Conservation (phyloP, 2,888 invertebrate species). For the Cerastis leucographa region DNA sequence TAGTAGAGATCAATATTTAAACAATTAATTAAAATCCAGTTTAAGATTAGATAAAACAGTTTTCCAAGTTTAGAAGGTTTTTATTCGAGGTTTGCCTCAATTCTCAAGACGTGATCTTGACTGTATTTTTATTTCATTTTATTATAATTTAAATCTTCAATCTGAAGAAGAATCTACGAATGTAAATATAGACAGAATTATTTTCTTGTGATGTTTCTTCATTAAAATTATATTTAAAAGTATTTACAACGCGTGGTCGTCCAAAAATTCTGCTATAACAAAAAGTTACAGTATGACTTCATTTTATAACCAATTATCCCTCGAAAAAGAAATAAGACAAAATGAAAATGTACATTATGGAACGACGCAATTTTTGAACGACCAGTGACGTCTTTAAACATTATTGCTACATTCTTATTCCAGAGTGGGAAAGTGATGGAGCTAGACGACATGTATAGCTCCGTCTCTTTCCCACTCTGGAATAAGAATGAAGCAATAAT, state of each 20-base stretch:
- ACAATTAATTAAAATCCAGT: not conserved
- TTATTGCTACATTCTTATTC: too few species aligned
- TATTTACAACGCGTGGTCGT: slow-evolving; percentile 39
- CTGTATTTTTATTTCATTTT: not conserved
- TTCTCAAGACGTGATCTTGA: not conserved
- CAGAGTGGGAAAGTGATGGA: too few species aligned
- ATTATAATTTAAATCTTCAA: not conserved
- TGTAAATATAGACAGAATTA: not conserved
- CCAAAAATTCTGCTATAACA: not conserved
- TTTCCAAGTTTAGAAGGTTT: not conserved
- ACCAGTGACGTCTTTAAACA: not conserved
- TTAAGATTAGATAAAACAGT: not conserved
- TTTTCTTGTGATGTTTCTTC: slow-evolving; percentile 25
- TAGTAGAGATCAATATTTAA: slow-evolving; percentile 19
- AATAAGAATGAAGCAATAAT: too few species aligned
- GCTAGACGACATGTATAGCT: too few species aligned
- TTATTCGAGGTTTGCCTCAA: slow-evolving; percentile 32
- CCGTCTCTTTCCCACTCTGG: too few species aligned
- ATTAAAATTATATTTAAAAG: slow-evolving; percentile 11
- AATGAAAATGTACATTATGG: not conserved
- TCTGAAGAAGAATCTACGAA: slow-evolving; percentile 1
- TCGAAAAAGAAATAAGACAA: not conserved
- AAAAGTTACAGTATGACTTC: not conserved
- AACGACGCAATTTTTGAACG: not conserved
- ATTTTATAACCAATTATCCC: not conserved